Evolutionary conservation across 2,888 invertebrate species (phyloP).

Genomic region (Drosophila flavopinicola): DNA sequence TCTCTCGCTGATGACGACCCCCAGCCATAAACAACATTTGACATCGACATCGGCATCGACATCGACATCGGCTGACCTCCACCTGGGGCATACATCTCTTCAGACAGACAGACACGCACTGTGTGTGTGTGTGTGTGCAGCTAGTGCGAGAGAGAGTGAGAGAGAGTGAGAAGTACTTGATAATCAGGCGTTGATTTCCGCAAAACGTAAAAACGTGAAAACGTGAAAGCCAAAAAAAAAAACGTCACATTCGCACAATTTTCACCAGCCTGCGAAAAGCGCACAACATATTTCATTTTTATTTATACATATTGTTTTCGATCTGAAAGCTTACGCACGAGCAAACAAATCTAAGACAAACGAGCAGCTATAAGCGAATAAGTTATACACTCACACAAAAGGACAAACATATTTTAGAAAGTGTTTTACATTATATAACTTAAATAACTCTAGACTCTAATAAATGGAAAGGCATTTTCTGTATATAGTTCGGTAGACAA

Average conservation of each 20-base stretch:
- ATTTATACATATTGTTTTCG: slow-evolving; percentile 1
- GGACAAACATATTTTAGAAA: not conserved
- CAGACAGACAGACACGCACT: not conserved
- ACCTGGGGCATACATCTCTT: slow-evolving; percentile 36
- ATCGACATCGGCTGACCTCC: slow-evolving; percentile 41
- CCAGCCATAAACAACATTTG: slow-evolving; percentile 19
- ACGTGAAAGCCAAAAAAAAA: slow-evolving; percentile 1
- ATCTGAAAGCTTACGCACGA: slow-evolving; percentile 20
- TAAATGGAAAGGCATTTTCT: too few relatives aligned
- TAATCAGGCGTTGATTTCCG: slow-evolving; percentile 49
- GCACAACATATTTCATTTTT: slow-evolving; percentile 23
- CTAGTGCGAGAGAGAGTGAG: not conserved
- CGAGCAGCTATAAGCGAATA: not conserved
- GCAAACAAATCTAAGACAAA: slow-evolving; percentile 2
- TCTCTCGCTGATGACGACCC: slow-evolving; percentile 18
- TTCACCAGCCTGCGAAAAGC: slow-evolving; percentile 39
- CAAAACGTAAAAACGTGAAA: slow-evolving; percentile 45
- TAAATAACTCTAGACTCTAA: not conserved
- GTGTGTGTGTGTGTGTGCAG: not conserved
- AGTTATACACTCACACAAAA: slow-evolving; percentile 11
- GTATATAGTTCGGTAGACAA: too few relatives aligned
- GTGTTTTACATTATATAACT: too few relatives aligned
- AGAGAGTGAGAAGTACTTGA: slow-evolving; percentile 20
- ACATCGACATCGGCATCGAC: slow-evolving; percentile 22
- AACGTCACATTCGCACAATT: slow-evolving; percentile 43